Percentiles rank a stretch among this genome's conserved stretches.
Conservation (phyloP, 2,888 invertebrate genomes). For the Desoria tigrina region DNA sequence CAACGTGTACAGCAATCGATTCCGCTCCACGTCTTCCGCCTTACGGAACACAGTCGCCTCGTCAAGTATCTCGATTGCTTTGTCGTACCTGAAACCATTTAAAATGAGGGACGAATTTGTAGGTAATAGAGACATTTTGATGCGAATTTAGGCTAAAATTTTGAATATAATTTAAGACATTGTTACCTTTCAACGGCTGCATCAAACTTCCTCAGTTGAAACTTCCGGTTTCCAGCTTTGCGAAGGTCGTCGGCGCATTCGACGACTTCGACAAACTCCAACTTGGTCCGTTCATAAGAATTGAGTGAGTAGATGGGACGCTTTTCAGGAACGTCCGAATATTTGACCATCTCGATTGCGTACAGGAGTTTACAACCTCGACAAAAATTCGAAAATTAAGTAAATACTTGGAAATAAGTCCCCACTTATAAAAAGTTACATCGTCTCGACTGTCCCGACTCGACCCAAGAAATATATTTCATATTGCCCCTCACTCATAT, state of each 20-base stretch:
- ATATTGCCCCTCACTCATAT: too few relatives aligned
- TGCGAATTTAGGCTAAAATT: too few relatives aligned
- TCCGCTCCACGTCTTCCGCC: background rate
- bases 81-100: constrained; percentile 3
- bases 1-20: background rate
- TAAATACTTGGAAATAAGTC: background rate
- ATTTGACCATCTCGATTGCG: background rate
- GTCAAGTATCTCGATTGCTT: background rate
- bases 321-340: background rate
- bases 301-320: background rate
- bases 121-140: too few relatives aligned
- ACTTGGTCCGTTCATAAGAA: background rate
- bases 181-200: background rate
- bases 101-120: background rate
- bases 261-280: background rate
- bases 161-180: too few relatives aligned
- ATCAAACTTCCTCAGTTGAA: background rate
- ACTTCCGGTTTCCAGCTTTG: background rate
- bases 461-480: too few relatives aligned
- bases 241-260: constrained; percentile 1
- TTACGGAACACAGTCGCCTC: background rate
- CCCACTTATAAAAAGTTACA: too few relatives aligned
- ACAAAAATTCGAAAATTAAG: too few relatives aligned
- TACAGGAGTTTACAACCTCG: background rate
- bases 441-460: too few relatives aligned